Percentiles rank a stretch among this genome's conserved stretches.
Evolutionary conservation across 2,888 invertebrate species (phyloP).

Genomic region (Temnothorax rugatulus): DNA sequence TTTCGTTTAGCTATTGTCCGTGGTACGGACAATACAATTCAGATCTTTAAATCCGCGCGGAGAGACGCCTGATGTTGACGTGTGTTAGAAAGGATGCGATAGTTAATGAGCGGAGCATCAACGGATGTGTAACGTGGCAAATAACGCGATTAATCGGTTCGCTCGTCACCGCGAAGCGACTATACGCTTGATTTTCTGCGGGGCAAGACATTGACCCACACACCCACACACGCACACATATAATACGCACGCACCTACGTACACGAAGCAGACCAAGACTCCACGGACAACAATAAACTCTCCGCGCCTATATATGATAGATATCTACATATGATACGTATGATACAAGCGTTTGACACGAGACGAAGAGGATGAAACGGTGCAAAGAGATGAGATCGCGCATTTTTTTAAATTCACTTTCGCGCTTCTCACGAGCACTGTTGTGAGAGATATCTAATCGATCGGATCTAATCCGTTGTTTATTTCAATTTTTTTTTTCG

Average conservation of each 20-base stretch:
- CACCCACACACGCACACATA: too few species aligned
- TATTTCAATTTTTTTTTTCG: not conserved
- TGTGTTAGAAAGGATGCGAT: not conserved
- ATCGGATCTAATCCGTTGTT: not conserved
- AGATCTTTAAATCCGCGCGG: not conserved
- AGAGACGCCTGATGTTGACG: not conserved
- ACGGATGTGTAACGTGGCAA: constrained; percentile 34
- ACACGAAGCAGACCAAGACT: too few species aligned
- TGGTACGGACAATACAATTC: too few species aligned
- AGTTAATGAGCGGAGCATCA: constrained; percentile 21
- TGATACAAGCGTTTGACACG: not conserved
- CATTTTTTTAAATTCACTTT: not conserved
- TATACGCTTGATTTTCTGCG: too few species aligned
- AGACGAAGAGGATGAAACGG: not conserved
- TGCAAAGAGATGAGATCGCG: not conserved
- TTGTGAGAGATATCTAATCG: not conserved
- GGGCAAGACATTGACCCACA: too few species aligned
- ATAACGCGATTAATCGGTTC: constrained; percentile 62
- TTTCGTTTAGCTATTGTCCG: too few species aligned
- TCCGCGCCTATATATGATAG: not conserved
- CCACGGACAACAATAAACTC: not conserved
- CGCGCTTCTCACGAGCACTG: not conserved
- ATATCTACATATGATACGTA: not conserved
- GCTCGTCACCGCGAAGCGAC: constrained; percentile 41
- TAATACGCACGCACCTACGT: too few species aligned